Evolutionary conservation across 1,140 invertebrate species (phyloP).

Genomic region (Drosophila suzukii): DNA sequence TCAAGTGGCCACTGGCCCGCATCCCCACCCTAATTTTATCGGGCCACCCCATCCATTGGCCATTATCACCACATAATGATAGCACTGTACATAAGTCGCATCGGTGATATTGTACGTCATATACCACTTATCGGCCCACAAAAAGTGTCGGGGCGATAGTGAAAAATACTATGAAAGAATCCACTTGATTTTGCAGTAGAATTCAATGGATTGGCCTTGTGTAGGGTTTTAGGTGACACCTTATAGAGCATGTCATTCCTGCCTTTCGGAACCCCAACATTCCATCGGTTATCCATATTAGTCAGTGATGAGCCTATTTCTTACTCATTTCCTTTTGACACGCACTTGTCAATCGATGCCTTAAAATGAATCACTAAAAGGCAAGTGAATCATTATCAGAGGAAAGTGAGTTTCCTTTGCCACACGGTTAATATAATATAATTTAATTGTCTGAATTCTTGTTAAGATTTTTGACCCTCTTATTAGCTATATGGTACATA

Average conservation of each 20-base stretch:
- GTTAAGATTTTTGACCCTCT: too few relatives aligned
- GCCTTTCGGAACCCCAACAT: not conserved
- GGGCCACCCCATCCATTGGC: conserved; percentile 19
- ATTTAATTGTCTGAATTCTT: too few relatives aligned
- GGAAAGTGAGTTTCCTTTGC: not conserved
- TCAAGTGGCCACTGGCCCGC: conserved; percentile 44
- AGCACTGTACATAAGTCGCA: conserved; percentile 5
- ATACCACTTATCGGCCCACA: conserved; percentile 12
- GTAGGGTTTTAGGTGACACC: not conserved
- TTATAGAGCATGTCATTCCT: not conserved
- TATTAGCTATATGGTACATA: too few relatives aligned
- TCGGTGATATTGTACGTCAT: conserved; percentile 21
- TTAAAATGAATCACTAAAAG: not conserved
- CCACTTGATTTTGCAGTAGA: not conserved
- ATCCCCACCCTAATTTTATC: not conserved
- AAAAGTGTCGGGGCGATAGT: conserved; percentile 13
- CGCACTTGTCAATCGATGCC: too few relatives aligned
- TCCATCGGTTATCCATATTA: not conserved
- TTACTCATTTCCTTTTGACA: not conserved
- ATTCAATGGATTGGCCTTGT: not conserved
- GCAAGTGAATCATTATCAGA: not conserved
- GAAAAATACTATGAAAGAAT: not conserved
- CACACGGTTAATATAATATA: too few relatives aligned
- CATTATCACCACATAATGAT: conserved; percentile 44
- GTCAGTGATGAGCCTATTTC: not conserved